phyloP scores from a whole-genome alignment of 23 tunicate genomes.

The Halocynthia aurantium region DNA sequence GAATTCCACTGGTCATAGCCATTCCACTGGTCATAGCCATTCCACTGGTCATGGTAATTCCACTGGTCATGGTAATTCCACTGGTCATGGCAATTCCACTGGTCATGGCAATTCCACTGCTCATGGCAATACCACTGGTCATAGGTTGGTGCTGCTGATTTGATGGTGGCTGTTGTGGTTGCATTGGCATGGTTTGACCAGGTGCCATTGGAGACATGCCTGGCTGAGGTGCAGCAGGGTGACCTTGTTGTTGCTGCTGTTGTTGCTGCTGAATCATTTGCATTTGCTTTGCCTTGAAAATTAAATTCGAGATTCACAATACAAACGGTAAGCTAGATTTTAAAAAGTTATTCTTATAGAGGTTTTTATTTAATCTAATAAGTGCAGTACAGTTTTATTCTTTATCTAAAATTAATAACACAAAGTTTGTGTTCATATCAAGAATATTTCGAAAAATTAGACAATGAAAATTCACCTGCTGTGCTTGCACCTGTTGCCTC shows the following conservation, averaged over 20 bases:
- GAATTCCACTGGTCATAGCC: too few species aligned
- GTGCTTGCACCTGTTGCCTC: slow-evolving; percentile 32
- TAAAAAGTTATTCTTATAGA: neutral
- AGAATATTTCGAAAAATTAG: too few species aligned
- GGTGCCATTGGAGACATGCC: too few species aligned
- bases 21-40: too few species aligned
- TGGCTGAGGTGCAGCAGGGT: slow-evolving; percentile 4
- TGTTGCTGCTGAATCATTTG: neutral
- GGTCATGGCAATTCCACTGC: neutral
- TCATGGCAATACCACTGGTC: neutral
- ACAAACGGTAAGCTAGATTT: neutral
- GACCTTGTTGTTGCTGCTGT: slow-evolving; percentile 33
- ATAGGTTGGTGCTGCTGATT: slow-evolving; percentile 12
- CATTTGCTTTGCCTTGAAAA: slow-evolving; percentile 8
- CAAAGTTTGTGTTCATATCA: too few species aligned
- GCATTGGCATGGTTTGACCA: neutral
- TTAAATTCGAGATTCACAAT: neutral
- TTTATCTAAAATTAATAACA: too few species aligned
- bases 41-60: too few species aligned
- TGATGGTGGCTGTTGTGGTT: neutral
- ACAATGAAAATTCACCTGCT: neutral
- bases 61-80: neutral
- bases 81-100: neutral
- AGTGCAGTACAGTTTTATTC: too few species aligned
- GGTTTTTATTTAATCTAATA: neutral